Conservation (phyloP, 2,113 vertebrate genomes). For the Aptenodytes forsteri region DNA sequence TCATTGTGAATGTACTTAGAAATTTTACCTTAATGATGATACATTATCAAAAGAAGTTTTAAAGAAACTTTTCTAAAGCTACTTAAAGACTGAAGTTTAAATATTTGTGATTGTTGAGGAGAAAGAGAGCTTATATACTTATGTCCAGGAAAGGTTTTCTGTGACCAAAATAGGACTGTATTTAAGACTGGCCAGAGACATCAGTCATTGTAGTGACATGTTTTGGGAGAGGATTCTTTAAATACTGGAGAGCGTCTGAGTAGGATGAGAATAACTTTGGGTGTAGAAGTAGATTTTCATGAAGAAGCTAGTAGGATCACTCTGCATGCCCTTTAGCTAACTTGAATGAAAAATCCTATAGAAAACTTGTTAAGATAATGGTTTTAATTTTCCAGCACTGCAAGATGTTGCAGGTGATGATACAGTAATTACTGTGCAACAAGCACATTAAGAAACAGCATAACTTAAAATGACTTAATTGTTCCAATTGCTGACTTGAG, state of each 20-base stretch:
- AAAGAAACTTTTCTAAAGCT: background rate
- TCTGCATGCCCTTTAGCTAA: background rate
- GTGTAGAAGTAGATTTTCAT: background rate
- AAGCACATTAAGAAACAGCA: background rate
- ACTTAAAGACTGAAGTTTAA: background rate
- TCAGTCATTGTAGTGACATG: background rate
- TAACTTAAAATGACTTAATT: conserved; percentile 17
- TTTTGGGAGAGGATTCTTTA: background rate
- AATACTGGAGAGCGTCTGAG: background rate
- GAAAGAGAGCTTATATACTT: background rate
- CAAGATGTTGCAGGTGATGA: conserved; percentile 37
- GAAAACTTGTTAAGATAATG: conserved; percentile 7
- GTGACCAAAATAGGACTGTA: background rate
- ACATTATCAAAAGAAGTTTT: background rate
- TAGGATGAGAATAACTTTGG: background rate
- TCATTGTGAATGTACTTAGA: background rate
- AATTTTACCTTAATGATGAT: background rate
- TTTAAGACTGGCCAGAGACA: background rate
- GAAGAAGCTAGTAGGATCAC: background rate
- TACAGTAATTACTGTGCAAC: conserved; percentile 35
- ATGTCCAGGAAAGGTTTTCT: background rate
- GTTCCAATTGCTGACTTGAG: conserved; percentile 26
- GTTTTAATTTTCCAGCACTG: conserved; percentile 2
- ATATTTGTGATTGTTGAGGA: background rate
- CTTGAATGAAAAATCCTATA: background rate